A percentile compares a stretch with the other conserved stretches of the same genome.
Conservation (phyloP, 2,888 invertebrate species). For the Perdita meconis region DNA sequence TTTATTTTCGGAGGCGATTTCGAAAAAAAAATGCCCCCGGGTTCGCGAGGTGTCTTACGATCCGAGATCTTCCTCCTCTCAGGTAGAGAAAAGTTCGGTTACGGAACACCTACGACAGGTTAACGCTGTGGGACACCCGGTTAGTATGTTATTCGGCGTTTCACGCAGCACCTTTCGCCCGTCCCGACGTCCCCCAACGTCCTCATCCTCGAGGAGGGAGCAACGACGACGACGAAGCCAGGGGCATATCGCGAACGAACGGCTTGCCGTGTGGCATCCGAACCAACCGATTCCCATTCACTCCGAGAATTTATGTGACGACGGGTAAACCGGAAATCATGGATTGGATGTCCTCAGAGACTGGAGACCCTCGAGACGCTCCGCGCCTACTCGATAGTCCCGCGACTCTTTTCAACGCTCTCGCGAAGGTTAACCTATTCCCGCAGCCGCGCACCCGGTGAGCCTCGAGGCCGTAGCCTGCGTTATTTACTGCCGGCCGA, state of each 20-base stretch:
- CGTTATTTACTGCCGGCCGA: constrained; percentile 58
- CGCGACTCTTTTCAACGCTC: constrained; percentile 58
- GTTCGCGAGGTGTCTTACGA: no score
- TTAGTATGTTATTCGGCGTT: constrained; percentile 75
- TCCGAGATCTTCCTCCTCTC: no score
- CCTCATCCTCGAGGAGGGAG: constrained; percentile 66
- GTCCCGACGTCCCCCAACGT: constrained; percentile 66
- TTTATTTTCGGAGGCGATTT: constrained; percentile 24
- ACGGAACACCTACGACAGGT: constrained; percentile 60
- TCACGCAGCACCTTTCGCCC: constrained; percentile 71
- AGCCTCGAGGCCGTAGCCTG: constrained; percentile 45
- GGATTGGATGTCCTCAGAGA: constrained; percentile 72
- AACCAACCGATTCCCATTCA: constrained; percentile 75
- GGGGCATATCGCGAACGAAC: constrained; percentile 65
- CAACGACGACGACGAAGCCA: no score
- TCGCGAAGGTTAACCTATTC: constrained; percentile 66
- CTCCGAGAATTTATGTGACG: constrained; percentile 74
- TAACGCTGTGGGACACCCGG: constrained; percentile 58
- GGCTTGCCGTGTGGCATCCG: constrained; percentile 68
- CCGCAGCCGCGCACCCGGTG: constrained; percentile 45
- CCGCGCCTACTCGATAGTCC: constrained; percentile 49
- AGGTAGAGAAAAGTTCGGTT: constrained; percentile 26
- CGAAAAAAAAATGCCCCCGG: no score
- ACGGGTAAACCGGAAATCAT: constrained; percentile 78
- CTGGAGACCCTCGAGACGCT: constrained; percentile 33